A percentile compares a stretch with the other conserved stretches of the same genome.
Evolutionary conservation across 2,797 vertebrate genomes (phyloP).

Genomic region (Karalla daura): DNA sequence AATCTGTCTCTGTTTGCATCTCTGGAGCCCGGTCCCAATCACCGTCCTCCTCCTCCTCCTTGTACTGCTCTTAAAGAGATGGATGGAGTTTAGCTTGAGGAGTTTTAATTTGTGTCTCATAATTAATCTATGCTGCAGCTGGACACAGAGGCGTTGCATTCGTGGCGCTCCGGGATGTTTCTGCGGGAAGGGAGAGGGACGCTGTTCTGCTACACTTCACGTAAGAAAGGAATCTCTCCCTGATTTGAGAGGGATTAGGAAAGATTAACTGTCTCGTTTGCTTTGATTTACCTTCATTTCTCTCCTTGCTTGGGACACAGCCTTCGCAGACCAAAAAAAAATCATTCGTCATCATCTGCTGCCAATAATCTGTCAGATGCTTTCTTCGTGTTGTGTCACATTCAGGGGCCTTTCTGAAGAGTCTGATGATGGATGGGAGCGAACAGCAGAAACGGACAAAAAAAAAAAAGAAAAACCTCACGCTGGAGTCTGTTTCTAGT

Average conservation of each 20-base stretch:
- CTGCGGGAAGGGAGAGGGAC: constrained; percentile 12
- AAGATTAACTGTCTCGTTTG: constrained; percentile 28
- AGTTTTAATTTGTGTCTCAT: constrained; percentile 21
- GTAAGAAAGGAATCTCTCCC: constrained; percentile 10
- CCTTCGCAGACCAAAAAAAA: constrained; percentile 15
- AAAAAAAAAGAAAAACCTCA: constrained; percentile 40
- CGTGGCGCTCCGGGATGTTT: background rate
- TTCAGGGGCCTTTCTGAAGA: constrained; percentile 23
- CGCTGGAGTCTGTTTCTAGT: constrained; percentile 43
- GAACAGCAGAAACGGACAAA: constrained; percentile 33
- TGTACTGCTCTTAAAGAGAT: constrained; percentile 8
- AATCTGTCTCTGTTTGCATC: constrained; percentile 17
- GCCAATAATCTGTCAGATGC: constrained; percentile 30
- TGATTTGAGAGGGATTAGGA: constrained; percentile 8
- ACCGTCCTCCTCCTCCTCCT: no score
- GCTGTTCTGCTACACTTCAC: constrained; percentile 36
- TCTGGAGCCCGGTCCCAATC: background rate
- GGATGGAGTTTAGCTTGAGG: constrained; percentile 26
- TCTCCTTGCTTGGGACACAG: background rate
- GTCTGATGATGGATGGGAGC: constrained; percentile 31
- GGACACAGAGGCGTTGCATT: background rate
- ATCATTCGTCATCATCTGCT: background rate
- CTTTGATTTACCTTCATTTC: constrained; percentile 22
- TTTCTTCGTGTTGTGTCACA: constrained; percentile 22
- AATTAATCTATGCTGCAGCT: constrained; percentile 34